A percentile compares a stretch with the other conserved stretches of the same genome.
Conservation (phyloP, 2,888 invertebrate species). For the Mythimna impura region DNA sequence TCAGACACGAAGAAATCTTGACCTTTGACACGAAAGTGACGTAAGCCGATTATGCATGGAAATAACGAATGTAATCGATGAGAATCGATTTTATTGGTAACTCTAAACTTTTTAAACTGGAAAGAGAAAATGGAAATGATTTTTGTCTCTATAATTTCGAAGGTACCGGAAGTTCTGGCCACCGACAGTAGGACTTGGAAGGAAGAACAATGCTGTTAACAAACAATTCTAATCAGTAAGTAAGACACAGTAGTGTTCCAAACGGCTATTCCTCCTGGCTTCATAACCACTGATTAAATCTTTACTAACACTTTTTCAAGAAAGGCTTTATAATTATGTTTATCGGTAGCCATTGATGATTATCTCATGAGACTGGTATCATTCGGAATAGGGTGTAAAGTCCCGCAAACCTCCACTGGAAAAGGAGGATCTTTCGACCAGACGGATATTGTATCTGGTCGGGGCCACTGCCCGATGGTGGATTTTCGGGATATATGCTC, state of each 20-base stretch:
- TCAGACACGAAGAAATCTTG: constrained; percentile 34
- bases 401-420: too few species aligned
- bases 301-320: not conserved
- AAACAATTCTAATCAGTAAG: not conserved
- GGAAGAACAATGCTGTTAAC: constrained; percentile 26
- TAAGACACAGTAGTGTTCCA: not conserved
- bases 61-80: constrained; percentile 15
- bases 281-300: not conserved
- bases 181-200: not conserved
- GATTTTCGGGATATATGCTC: too few species aligned
- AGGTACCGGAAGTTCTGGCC: constrained; percentile 21
- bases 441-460: too few species aligned
- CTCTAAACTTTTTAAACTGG: constrained; percentile 3
- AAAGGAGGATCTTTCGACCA: too few species aligned
- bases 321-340: too few species aligned
- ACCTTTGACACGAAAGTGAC: constrained; percentile 41
- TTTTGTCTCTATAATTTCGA: constrained; percentile 8
- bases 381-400: too few species aligned
- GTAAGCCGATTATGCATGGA: constrained; percentile 24
- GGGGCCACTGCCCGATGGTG: too few species aligned
- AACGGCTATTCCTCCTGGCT: not conserved
- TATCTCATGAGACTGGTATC: too few species aligned
- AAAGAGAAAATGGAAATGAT: constrained; percentile 12
- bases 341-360: too few species aligned
- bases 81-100: constrained; percentile 4